Percentiles rank a stretch among this genome's conserved stretches.
Evolutionary conservation across 2,888 invertebrate species (phyloP).

Genomic region (Ichneumoninae sp.): DNA sequence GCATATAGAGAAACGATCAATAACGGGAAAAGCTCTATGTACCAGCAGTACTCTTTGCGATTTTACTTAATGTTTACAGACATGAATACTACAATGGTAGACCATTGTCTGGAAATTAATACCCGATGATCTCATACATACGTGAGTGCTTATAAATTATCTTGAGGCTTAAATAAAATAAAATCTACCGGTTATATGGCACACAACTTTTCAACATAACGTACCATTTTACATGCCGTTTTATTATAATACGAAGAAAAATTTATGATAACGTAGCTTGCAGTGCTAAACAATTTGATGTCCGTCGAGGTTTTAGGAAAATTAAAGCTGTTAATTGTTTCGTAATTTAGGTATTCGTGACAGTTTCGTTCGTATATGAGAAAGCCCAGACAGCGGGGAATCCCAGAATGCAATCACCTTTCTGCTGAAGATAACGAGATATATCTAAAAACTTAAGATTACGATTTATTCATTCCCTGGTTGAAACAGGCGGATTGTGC

Average conservation of each 20-base stretch:
- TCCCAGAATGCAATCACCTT: constrained; percentile 90
- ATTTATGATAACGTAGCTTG: too few relatives aligned
- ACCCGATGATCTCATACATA: neutral
- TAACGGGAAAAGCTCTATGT: neutral
- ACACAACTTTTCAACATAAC: too few relatives aligned
- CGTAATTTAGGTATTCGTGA: constrained; percentile 86
- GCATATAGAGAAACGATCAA: neutral
- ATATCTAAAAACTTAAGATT: constrained; percentile 70
- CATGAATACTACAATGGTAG: too few relatives aligned
- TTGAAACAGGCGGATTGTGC: too few relatives aligned
- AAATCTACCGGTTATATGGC: too few relatives aligned
- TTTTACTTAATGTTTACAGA: too few relatives aligned
- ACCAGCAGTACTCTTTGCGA: neutral
- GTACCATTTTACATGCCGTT: too few relatives aligned
- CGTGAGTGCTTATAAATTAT: too few relatives aligned
- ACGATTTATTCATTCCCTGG: neutral
- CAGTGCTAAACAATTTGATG: too few relatives aligned
- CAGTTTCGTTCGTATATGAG: constrained; percentile 80
- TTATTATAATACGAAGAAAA: too few relatives aligned
- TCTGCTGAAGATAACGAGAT: constrained; percentile 86
- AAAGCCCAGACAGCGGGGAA: constrained; percentile 86
- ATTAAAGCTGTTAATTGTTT: constrained; percentile 72
- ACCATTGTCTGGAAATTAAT: neutral
- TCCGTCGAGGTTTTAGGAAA: too few relatives aligned
- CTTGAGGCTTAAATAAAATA: too few relatives aligned